A percentile compares a stretch with the other conserved stretches of the same genome.
These are phyloP conservation scores for Cephus cinctus DNA, from an alignment of 1,140 invertebrate genomes.

Conservation along the genomic window DNA sequence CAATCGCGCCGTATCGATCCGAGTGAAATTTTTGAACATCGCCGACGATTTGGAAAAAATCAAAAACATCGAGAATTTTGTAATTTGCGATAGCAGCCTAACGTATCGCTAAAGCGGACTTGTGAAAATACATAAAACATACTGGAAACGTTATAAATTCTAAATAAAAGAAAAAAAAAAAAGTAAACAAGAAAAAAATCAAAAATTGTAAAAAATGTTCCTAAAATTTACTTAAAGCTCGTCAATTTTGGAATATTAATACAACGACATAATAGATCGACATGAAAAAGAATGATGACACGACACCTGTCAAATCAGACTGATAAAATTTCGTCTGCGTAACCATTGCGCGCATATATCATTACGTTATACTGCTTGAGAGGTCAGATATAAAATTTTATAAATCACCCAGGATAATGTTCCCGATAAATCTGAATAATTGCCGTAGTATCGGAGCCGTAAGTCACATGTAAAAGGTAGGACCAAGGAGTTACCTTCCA, in stretches of 20 bases:
- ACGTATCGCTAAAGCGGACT: no score
- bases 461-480: not conserved
- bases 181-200: not conserved
- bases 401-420: not conserved
- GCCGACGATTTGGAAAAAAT: no score
- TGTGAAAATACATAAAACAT: no score
- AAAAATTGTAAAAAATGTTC: not conserved
- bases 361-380: no score
- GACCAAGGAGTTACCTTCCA: no score
- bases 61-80: no score
- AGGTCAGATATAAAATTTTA: slow-evolving; percentile 1
- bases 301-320: not conserved
- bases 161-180: not conserved
- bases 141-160: not conserved
- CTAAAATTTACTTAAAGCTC: not conserved
- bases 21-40: no score
- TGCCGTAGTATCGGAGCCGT: not conserved
- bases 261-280: not conserved
- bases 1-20: no score
- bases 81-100: no score
- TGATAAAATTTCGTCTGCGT: not conserved
- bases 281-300: not conserved
- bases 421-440: slow-evolving; percentile 7
- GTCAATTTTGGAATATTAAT: not conserved
- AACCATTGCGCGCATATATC: no score